Evolutionary conservation across 2,797 vertebrate species (phyloP), one percentile per base, ranked within the genome.

Genomic region (Tangara arthus): DNA sequence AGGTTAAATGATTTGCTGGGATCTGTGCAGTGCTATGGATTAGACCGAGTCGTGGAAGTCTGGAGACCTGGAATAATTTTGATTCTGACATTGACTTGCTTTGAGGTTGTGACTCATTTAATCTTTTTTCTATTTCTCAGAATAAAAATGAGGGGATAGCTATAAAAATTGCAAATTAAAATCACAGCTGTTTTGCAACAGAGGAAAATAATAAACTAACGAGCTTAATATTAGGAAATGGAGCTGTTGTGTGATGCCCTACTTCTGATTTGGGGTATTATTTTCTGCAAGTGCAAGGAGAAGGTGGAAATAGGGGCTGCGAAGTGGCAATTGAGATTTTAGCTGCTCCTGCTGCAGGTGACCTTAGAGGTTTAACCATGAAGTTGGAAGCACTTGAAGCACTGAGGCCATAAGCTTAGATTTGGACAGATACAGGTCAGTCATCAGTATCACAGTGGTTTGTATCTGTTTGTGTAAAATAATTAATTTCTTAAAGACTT

Each of bases 1-100:
- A 87, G 95, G 92, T 96, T 96, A 95, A 87, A 79, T 91, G 63
- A 89, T 88, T 93, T 95, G 63, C 82, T 91, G 30, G 69, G 70
- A 78, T 94, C 92, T 90, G 44, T 83, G 44, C 75, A 56, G 87
- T 85, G 86, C 94, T 76, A 23, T 86, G 96, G 94, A 94, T 95
- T 96, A 96, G 88, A 94, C 89, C 39, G 9, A 90, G 73, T 86
- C 15, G 30, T 42, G 76, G 35, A 76, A 95, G 59, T 93, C 85
- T 81, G 50, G 35, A 92, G 73, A 87, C 87, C 57, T 85, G 78
- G 56, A 90, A 78, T 95, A 68, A 91, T 91, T 89, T 59, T 83
- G 49, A 55, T 85, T 89, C 87, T 94, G 94, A 95, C 87, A 81
- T 63, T 92, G 84, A 93, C 46, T 96, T 93, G 82, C 87, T 96